Conservation (phyloP, 2,888 invertebrate species). For the Gymnocheta viridis region DNA sequence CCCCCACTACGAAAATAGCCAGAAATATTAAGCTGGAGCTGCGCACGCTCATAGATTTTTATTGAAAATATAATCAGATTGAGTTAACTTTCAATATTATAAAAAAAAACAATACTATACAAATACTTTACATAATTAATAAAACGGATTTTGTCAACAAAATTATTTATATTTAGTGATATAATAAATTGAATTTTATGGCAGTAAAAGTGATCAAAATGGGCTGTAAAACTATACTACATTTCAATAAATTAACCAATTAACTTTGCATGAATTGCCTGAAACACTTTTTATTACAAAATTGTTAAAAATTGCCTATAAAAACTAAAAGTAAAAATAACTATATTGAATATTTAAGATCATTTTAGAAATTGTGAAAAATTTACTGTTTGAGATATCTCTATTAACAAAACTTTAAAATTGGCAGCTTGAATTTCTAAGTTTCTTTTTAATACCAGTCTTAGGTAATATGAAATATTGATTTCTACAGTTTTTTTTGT, state of each 20-base stretch:
- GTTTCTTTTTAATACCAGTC: background rate
- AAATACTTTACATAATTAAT: background rate
- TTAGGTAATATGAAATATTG: too few species aligned
- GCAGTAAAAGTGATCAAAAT: background rate
- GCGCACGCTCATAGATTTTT: too few species aligned
- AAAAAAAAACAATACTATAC: background rate
- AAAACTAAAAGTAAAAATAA: background rate
- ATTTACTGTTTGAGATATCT: background rate
- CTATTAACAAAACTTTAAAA: background rate
- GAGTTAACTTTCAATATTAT: background rate
- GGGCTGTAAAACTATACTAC: background rate
- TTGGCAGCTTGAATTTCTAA: too few species aligned
- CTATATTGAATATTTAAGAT: too few species aligned
- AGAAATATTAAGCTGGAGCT: too few species aligned
- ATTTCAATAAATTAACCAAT: background rate
- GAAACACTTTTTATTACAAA: background rate
- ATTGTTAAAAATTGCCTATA: background rate
- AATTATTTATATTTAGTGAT: background rate
- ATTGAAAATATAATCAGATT: too few species aligned
- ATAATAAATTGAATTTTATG: background rate
- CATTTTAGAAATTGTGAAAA: too few species aligned
- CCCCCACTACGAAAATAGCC: too few species aligned
- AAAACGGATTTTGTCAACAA: background rate
- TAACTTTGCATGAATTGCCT: background rate
- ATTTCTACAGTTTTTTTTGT: too few species aligned